Conservation (phyloP, 2,113 vertebrate species). For the Poeciliopsis retropinna region DNA sequence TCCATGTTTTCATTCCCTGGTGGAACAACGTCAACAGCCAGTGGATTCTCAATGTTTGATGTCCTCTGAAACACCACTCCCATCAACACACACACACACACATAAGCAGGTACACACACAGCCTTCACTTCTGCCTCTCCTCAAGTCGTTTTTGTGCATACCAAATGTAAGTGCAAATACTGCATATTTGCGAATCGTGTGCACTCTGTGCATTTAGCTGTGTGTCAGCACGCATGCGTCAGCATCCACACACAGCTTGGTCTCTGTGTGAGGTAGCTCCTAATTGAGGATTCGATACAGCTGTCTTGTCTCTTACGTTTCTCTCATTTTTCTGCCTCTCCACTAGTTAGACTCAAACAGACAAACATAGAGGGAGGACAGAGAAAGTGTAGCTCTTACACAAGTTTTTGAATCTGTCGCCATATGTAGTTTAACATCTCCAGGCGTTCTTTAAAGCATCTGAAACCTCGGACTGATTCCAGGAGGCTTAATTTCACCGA, state of each 20-base stretch:
- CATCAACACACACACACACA: background rate
- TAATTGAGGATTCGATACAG: slow-evolving; percentile 70
- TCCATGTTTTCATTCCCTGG: slow-evolving; percentile 46
- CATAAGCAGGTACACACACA: background rate
- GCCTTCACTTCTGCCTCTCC: slow-evolving; percentile 20
- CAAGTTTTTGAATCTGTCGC: slow-evolving; percentile 41
- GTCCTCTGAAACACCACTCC: slow-evolving; percentile 34
- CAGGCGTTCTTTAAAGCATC: slow-evolving; percentile 39
- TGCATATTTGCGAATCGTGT: background rate
- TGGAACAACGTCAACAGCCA: slow-evolving; percentile 35
- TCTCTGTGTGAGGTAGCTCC: slow-evolving; percentile 59
- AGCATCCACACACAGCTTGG: slow-evolving; percentile 38
- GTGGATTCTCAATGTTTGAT: slow-evolving; percentile 63
- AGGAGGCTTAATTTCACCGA: slow-evolving; percentile 27
- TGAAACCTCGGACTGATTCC: slow-evolving; percentile 28
- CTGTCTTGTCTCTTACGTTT: slow-evolving; percentile 58
- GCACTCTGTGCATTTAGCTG: slow-evolving; percentile 3
- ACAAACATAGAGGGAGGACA: slow-evolving; percentile 48
- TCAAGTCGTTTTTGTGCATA: slow-evolving; percentile 35
- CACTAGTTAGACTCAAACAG: slow-evolving; percentile 57
- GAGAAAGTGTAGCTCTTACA: slow-evolving; percentile 29
- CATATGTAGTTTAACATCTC: slow-evolving; percentile 47
- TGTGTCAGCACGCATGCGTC: slow-evolving; percentile 1
- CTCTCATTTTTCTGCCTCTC: slow-evolving; percentile 29
- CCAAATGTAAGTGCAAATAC: slow-evolving; percentile 17